Evolutionary conservation across 2,888 invertebrate genomes (phyloP), one percentile per base, ranked within the genome.

Genomic region (Erpobdella octoculata): DNA sequence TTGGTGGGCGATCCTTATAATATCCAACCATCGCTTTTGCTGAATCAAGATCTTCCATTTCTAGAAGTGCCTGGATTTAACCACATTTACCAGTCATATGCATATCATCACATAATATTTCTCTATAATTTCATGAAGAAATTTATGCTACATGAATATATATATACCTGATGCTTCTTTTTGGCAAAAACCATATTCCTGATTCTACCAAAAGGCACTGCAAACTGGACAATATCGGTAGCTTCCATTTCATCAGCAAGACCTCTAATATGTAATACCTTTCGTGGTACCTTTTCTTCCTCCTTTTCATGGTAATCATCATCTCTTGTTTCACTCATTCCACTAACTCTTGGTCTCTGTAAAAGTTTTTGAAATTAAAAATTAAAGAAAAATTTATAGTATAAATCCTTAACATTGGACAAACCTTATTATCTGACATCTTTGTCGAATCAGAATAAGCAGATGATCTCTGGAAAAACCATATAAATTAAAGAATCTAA

Each of bases 11-110:
- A 5, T 68, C 48, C 6, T 48, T 48, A 33, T 68, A 68, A 28
- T 46, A 48, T 18, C 25, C 4, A 25, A 68, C 68, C 68, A 68
- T 68, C 4, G 21, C 31, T 18, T 37, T 46, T 46, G 68, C 68
- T 31, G 36, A 25, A 3, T 68, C 28, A 28, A 68, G 41, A n/a
- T 41, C 48, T 46, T 68, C 68, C 68, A 68, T 25, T 21, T 68
- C 68, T 21, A 68, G 41, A 36, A 68, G 41, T n/a, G 68, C 68
- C 68, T 68, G n/a, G n/a, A n/a, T n/a, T n/a, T n/a, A n/a, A n/a
- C n/a, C n/a, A n/a, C n/a, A n/a, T n/a, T n/a, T n/a, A n/a, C n/a
- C n/a, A n/a, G n/a, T n/a, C n/a, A n/a, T n/a, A 25, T 21, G 8
- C 62, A 35, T 15, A 41, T 15, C n/a, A 41, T 41, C 12, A 15